These are phyloP conservation scores for Cirrhinus molitorella DNA, from an alignment of 2,797 vertebrate species.

Conservation along the genomic window DNA sequence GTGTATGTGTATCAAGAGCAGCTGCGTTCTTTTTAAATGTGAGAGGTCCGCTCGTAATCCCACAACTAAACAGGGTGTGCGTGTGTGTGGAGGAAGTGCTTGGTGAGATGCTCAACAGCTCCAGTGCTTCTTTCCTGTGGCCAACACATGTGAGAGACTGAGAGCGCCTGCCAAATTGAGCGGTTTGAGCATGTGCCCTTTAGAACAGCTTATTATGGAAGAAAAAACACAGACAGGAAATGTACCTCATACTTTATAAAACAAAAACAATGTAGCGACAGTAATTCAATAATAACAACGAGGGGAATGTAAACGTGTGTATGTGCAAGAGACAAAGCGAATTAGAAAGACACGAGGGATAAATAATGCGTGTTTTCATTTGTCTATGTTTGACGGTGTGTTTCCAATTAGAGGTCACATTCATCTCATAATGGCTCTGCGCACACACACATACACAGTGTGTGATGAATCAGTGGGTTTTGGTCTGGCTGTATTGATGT, in stretches of 20 bases:
- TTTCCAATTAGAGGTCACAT: constrained; percentile 51
- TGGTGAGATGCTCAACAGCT: constrained; percentile 35
- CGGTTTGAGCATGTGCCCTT: constrained; percentile 52
- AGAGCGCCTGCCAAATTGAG: constrained; percentile 58
- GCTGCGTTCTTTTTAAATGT: constrained; percentile 20
- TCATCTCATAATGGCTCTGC: constrained; percentile 32
- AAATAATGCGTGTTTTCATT: constrained; percentile 43
- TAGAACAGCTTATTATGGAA: constrained; percentile 24
- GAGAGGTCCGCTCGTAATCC: constrained; percentile 26
- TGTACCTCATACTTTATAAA: constrained; percentile 33
- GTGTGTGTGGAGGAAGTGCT: constrained; percentile 49
- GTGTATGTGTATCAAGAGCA: constrained; percentile 29
- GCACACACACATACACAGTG: not conserved
- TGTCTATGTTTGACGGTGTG: constrained; percentile 32
- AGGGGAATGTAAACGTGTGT: constrained; percentile 10
- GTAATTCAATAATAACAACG: constrained; percentile 42
- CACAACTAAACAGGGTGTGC: constrained; percentile 58
- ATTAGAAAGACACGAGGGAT: constrained; percentile 18
- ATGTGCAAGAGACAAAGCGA: constrained; percentile 16
- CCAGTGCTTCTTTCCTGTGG: constrained; percentile 62
- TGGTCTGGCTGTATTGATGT: constrained; percentile 31
- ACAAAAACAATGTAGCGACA: constrained; percentile 37
- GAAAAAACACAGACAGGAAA: constrained; percentile 31
- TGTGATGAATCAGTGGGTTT: constrained; percentile 21
- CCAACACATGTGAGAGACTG: constrained; percentile 66